These are phyloP conservation scores for Garra rufa DNA, from an alignment of 2,113 vertebrate genomes.

Conservation along the genomic window DNA sequence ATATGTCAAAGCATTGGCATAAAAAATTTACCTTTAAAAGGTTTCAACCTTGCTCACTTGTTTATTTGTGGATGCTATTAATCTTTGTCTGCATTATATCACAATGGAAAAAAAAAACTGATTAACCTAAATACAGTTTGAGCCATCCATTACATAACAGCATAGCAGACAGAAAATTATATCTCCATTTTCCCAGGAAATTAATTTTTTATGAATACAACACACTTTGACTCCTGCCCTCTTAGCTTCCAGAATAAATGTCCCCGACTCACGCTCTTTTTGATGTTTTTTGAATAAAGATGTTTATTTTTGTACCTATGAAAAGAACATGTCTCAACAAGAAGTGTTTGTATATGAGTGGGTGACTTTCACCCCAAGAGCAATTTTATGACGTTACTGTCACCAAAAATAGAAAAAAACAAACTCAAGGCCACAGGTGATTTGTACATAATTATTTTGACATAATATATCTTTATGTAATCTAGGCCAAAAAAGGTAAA, in stretches of 20 bases:
- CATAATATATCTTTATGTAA: slow-evolving; percentile 19
- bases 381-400: slow-evolving; percentile 6
- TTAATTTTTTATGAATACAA: slow-evolving; percentile 5
- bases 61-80: no score
- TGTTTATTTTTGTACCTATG: background rate
- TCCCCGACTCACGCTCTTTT: background rate
- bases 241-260: background rate
- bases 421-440: background rate
- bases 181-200: background rate
- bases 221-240: background rate
- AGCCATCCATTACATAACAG: background rate
- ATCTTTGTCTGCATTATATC: no score
- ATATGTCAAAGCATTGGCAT: no score
- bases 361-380: background rate
- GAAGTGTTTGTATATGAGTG: background rate
- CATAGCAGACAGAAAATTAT: background rate
- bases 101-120: no score
- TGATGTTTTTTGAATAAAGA: background rate
- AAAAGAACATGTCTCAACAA: background rate
- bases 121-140: background rate
- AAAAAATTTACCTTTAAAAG: no score
- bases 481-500: slow-evolving; percentile 20
- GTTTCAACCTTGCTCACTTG: no score
- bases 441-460: slow-evolving; percentile 16
- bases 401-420: background rate